Evolutionary conservation across 2,797 vertebrate genomes (phyloP).

Genomic region (Hemibagrus guttatus): DNA sequence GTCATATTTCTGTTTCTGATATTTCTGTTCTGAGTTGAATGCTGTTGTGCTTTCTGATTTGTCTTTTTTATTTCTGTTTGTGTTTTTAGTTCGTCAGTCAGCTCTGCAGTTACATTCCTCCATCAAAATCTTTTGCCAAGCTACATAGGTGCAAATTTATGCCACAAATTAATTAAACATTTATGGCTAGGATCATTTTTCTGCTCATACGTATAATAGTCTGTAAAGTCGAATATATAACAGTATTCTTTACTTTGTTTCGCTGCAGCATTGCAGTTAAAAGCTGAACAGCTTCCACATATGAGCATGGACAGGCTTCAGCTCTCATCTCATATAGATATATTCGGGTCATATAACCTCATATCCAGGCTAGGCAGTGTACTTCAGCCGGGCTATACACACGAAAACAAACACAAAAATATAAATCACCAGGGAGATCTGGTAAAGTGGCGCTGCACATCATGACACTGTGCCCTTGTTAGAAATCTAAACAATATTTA

Average conservation of each 20-base stretch:
- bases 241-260: background rate
- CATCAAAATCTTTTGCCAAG: background rate
- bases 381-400: background rate
- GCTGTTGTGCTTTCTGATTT: too few species aligned
- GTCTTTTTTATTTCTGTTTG: background rate
- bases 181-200: background rate
- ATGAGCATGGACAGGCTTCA: background rate
- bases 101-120: too few species aligned
- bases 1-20: background rate
- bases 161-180: background rate
- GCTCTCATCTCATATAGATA: background rate
- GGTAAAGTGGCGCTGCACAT: conserved; percentile 9
- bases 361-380: background rate
- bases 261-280: background rate
- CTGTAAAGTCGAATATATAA: background rate
- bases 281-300: background rate
- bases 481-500: conserved; percentile 11
- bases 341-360: background rate
- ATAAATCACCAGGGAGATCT: background rate
- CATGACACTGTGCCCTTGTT: conserved; percentile 17
- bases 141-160: background rate
- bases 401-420: background rate
- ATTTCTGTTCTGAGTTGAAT: too few species aligned
- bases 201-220: background rate
- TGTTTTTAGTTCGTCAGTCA: background rate